Conservation (phyloP, 92 coral and sea anemone genomes). For the Siderastrea radians region DNA sequence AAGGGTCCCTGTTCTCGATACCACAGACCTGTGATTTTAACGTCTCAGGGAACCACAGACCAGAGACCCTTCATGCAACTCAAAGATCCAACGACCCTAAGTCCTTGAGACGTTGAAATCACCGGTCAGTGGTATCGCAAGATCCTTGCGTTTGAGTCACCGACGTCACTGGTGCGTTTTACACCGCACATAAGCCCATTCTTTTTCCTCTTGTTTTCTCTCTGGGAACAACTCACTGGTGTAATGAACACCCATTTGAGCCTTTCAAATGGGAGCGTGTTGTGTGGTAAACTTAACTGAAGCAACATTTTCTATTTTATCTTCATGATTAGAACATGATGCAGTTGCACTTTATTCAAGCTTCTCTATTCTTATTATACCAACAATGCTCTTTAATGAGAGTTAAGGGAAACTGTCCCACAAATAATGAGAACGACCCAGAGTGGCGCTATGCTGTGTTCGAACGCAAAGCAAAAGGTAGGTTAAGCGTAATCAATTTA, state of each 20-base stretch:
- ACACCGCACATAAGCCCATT: too few relatives aligned
- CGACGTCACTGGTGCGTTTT: too few relatives aligned
- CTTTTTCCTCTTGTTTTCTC: not conserved
- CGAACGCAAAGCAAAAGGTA: slow-evolving; percentile 30
- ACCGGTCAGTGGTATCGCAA: too few relatives aligned
- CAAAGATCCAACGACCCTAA: too few relatives aligned
- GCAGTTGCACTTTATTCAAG: not conserved
- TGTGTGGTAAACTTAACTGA: not conserved
- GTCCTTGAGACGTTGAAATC: too few relatives aligned
- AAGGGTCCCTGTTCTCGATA: too few relatives aligned
- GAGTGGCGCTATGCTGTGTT: slow-evolving; percentile 28
- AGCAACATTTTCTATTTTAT: not conserved
- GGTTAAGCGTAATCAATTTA: not conserved
- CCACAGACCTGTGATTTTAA: too few relatives aligned
- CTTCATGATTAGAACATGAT: slow-evolving; percentile 4
- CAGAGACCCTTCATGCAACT: too few relatives aligned
- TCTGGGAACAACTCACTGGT: too few relatives aligned
- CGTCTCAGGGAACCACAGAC: too few relatives aligned
- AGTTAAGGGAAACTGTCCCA: slow-evolving; percentile 10
- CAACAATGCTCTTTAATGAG: not conserved
- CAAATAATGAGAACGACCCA: not conserved
- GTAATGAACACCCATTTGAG: not conserved
- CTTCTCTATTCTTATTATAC: not conserved
- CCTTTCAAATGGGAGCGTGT: not conserved
- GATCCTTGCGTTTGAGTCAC: too few relatives aligned